Evolutionary conservation across 1,140 invertebrate species (phyloP).

Genomic region (Oreohelix idahoensis): DNA sequence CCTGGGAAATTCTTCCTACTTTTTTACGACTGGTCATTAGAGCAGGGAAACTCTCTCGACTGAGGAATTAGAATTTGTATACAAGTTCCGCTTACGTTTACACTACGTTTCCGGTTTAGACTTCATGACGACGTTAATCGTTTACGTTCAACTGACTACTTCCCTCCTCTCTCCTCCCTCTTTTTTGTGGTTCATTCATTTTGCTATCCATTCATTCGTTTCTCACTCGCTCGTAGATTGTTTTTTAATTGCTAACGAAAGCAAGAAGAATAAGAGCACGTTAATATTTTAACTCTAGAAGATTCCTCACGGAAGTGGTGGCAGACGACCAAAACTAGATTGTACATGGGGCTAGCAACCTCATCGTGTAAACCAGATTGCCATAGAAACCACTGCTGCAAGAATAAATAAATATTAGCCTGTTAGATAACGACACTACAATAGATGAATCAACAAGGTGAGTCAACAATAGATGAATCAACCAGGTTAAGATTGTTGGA

Average conservation of each 20-base stretch:
- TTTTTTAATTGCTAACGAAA: not conserved
- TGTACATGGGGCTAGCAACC: no score
- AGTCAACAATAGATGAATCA: no score
- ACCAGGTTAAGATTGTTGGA: no score
- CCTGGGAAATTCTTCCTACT: not conserved
- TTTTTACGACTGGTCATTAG: slow-evolving; percentile 35
- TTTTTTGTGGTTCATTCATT: slow-evolving; percentile 2
- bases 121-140: slow-evolving; percentile 26
- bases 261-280: not conserved
- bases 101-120: slow-evolving; percentile 28
- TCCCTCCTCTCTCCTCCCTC: not conserved
- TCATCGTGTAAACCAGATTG: no score
- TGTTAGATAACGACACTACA: no score
- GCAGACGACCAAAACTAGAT: no score
- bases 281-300: not conserved
- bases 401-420: no score
- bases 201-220: not conserved
- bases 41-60: not conserved
- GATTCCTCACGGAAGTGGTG: no score
- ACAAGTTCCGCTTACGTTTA: slow-evolving; percentile 25
- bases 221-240: not conserved
- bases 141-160: not conserved
- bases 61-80: slow-evolving; percentile 18
- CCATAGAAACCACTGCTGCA: no score
- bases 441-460: no score